Percentiles rank a stretch among this genome's conserved stretches.
Conservation (phyloP, 1,140 invertebrate genomes). For the Cydia amplana region DNA sequence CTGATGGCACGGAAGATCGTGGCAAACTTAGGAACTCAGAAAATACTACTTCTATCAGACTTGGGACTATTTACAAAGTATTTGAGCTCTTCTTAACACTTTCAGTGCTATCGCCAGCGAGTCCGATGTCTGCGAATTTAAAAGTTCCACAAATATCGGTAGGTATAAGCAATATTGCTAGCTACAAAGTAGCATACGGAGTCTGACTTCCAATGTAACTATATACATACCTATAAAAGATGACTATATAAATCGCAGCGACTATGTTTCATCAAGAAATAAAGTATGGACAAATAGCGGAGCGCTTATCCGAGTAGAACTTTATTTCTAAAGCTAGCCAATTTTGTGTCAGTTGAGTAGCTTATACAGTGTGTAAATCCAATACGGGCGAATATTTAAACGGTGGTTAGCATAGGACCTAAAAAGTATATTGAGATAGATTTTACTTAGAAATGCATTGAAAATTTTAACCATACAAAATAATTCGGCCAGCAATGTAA, state of each 20-base stretch:
- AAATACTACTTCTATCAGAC: not conserved
- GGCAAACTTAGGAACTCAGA: not conserved
- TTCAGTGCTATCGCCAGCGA: not conserved
- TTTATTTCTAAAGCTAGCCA: too few relatives aligned
- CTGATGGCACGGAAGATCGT: not conserved
- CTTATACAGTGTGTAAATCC: too few relatives aligned
- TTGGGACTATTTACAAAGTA: not conserved
- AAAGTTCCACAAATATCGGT: not conserved
- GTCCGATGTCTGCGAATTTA: not conserved
- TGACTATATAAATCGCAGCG: not conserved
- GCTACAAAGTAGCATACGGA: not conserved
- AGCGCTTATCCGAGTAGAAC: too few relatives aligned
- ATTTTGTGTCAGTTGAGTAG: too few relatives aligned
- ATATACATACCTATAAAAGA: not conserved
- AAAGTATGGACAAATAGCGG: too few relatives aligned
- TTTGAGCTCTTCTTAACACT: not conserved
- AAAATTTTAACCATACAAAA: too few relatives aligned
- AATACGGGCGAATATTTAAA: too few relatives aligned
- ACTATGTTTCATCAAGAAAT: too few relatives aligned
- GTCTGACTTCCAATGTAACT: not conserved
- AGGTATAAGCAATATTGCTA: not conserved
- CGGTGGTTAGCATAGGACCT: too few relatives aligned
- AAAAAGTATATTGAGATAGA: too few relatives aligned
- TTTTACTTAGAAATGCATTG: too few relatives aligned
- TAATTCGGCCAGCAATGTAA: too few relatives aligned